phyloP scores from a whole-genome alignment of 1,140 invertebrate species.

The Vanessa tameamea region DNA sequence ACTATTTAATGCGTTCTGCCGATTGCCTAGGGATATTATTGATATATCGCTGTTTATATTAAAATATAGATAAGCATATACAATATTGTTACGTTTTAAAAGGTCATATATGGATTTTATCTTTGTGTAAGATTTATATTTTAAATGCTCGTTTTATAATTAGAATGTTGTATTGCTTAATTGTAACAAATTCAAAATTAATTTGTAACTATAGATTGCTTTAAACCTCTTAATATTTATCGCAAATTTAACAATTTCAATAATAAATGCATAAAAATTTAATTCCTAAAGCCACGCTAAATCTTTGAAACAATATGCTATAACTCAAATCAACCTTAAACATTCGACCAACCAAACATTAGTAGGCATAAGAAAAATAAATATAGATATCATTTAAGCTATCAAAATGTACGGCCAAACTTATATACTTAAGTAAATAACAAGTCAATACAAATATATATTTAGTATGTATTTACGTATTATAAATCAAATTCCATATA shows the following conservation, averaged over 20 bases:
- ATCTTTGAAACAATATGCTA: no score
- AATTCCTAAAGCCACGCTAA: no score
- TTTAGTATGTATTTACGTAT: background rate
- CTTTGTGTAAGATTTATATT: background rate
- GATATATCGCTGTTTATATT: conserved; percentile 15
- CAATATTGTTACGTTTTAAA: conserved; percentile 5
- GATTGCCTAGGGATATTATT: conserved; percentile 10
- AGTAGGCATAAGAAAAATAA: no score
- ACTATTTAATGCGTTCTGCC: conserved; percentile 4
- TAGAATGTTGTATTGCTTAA: background rate
- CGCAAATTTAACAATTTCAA: no score
- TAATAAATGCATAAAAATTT: no score
- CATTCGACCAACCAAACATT: no score
- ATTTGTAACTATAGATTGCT: no score
- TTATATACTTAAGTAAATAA: background rate
- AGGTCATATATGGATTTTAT: conserved; percentile 9
- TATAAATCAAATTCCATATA: background rate
- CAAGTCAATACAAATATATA: background rate
- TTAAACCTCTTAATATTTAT: no score
- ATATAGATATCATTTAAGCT: no score
- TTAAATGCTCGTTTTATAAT: background rate
- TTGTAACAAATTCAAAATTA: no score
- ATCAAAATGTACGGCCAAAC: no score
- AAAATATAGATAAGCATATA: conserved; percentile 17
- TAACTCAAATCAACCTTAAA: no score